A percentile compares a stretch with the other conserved stretches of the same genome.
Conservation (phyloP, 23 tunicate genomes). For the Corella eumyota region DNA sequence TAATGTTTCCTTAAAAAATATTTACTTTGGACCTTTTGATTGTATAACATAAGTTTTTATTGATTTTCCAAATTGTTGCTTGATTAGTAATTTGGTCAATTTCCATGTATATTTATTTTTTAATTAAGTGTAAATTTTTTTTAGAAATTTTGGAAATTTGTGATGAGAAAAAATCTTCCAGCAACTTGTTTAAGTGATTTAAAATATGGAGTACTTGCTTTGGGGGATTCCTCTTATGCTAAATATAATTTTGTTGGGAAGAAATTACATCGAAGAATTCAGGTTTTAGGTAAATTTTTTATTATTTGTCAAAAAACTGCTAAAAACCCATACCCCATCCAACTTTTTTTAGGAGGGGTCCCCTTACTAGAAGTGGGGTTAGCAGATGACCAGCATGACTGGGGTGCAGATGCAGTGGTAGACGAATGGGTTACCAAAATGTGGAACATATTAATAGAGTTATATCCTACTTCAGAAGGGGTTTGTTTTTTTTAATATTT, state of each 20-base stretch:
- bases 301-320: background rate
- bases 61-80: too few relatives aligned
- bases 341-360: conserved; percentile 30
- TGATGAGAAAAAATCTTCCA: conserved; percentile 80
- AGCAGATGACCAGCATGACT: conserved; percentile 98
- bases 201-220: conserved; percentile 65
- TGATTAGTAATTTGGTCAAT: too few relatives aligned
- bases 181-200: conserved; percentile 29
- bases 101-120: too few relatives aligned
- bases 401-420: conserved; percentile 85
- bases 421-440: conserved; percentile 58
- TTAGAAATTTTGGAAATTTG: conserved; percentile 91
- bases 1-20: too few relatives aligned
- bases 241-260: conserved; percentile 80
- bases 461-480: conserved; percentile 28
- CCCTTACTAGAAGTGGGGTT: conserved; percentile 47
- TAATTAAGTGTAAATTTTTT: too few relatives aligned
- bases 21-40: background rate
- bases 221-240: conserved; percentile 92
- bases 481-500: conserved; percentile 1
- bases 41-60: background rate
- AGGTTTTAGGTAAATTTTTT: conserved; percentile 31
- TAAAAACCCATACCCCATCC: background rate
- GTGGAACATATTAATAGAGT: conserved; percentile 34
- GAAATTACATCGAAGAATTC: conserved; percentile 49